These are phyloP conservation scores for Pseudorhombus dupliciocellatus DNA, from an alignment of 2,113 vertebrate species.

Conservation along the genomic window DNA sequence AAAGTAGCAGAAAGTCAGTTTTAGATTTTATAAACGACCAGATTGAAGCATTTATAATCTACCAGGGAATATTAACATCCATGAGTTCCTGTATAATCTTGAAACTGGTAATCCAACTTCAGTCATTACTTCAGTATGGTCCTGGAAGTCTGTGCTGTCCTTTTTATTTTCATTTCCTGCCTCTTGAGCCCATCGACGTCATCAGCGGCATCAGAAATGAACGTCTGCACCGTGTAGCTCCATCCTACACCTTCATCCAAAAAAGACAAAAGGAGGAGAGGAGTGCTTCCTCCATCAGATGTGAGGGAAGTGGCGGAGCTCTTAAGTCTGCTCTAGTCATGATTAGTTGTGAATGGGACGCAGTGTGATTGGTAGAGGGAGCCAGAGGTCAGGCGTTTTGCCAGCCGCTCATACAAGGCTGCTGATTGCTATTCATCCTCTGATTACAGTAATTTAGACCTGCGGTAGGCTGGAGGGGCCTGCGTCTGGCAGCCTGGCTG, in stretches of 20 bases:
- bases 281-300: constrained; percentile 64
- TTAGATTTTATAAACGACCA: no score
- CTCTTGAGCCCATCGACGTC: constrained; percentile 21
- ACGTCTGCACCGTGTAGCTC: neutral
- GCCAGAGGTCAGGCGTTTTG: constrained; percentile 67
- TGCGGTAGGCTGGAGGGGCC: constrained; percentile 62
- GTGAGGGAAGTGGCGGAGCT: constrained; percentile 56
- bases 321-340: constrained; percentile 40
- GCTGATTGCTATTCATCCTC: constrained; percentile 81
- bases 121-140: neutral
- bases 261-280: constrained; percentile 55
- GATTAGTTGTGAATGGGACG: constrained; percentile 72
- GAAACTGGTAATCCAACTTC: neutral
- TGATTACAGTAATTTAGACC: constrained; percentile 80
- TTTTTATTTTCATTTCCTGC: neutral
- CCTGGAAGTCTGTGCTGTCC: no score
- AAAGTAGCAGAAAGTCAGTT: no score
- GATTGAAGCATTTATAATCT: no score
- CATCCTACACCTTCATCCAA: constrained; percentile 16
- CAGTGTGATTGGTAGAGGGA: constrained; percentile 68
- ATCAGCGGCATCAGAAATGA: constrained; percentile 12
- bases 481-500: constrained; percentile 58
- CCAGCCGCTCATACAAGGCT: constrained; percentile 73
- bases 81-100: no score
- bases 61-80: no score